Evolutionary conservation across 2,888 invertebrate genomes (phyloP).

Genomic region (Incurvaria masculella): DNA sequence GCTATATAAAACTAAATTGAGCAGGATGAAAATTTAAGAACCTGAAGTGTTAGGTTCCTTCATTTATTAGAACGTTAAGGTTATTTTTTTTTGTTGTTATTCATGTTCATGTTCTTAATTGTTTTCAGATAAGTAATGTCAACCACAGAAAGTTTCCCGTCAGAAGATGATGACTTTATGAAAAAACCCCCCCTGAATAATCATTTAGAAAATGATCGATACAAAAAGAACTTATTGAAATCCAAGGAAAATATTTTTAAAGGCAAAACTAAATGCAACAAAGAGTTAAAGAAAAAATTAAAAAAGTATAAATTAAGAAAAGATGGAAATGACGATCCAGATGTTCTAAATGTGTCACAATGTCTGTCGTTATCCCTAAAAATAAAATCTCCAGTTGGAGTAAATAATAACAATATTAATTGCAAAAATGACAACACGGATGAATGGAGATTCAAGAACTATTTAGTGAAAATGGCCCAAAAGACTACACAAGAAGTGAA

Average conservation of each 20-base stretch:
- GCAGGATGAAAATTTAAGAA: no score
- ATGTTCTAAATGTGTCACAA: constrained; percentile 40
- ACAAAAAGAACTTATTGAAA: background rate
- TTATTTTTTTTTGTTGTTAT: constrained; percentile 23
- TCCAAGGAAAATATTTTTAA: constrained; percentile 27
- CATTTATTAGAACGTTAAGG: no score
- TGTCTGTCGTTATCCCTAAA: constrained; percentile 28
- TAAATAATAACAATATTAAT: background rate
- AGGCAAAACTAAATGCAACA: constrained; percentile 28
- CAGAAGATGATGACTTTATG: background rate
- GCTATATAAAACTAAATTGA: no score
- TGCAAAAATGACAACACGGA: background rate
- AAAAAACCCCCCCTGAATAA: background rate
- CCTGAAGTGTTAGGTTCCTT: no score
- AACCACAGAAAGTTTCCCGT: constrained; percentile 10
- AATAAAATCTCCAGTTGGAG: constrained; percentile 32
- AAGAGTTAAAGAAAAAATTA: constrained; percentile 33
- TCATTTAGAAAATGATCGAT: constrained; percentile 14
- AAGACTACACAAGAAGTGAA: background rate
- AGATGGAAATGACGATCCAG: constrained; percentile 44
- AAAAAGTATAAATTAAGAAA: constrained; percentile 41
- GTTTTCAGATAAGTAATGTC: constrained; percentile 42
- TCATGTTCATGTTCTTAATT: constrained; percentile 7
- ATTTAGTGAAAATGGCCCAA: constrained; percentile 39
- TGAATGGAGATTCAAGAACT: constrained; percentile 26